These are phyloP conservation scores for Mayetiola destructor DNA, from an alignment of 2,888 invertebrate genomes.

Conservation along the genomic window DNA sequence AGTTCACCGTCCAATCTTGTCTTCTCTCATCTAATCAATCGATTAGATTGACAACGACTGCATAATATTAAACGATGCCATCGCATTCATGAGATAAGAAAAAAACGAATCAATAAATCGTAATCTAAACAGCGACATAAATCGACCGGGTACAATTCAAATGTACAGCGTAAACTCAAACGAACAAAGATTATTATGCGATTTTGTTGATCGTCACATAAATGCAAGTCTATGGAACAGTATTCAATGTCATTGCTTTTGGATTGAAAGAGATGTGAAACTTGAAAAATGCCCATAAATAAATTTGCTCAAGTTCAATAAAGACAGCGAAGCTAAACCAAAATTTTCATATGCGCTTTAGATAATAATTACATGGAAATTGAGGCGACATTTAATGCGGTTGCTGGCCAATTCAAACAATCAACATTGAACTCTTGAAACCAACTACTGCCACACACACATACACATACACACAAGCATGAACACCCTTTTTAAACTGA, in stretches of 20 bases:
- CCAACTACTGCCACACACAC: neutral
- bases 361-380: conserved; percentile 12
- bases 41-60: too few relatives aligned
- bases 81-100: too few relatives aligned
- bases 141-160: neutral
- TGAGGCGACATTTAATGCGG: conserved; percentile 11
- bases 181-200: too few relatives aligned
- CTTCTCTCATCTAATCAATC: conserved; percentile 10
- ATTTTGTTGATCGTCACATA: too few relatives aligned
- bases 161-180: too few relatives aligned
- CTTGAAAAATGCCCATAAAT: neutral
- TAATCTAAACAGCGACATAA: neutral
- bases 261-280: too few relatives aligned
- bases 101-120: neutral
- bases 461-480: too few relatives aligned
- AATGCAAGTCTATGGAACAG: too few relatives aligned
- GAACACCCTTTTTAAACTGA: too few relatives aligned
- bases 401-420: conserved; percentile 1
- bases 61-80: too few relatives aligned
- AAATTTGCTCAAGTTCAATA: conserved; percentile 10
- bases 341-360: neutral
- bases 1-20: too few relatives aligned
- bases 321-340: neutral
- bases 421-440: neutral
- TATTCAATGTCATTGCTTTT: too few relatives aligned